Evolutionary conservation across 2,797 vertebrate genomes (phyloP).

Genomic region (Pogonophryne albipinna): DNA sequence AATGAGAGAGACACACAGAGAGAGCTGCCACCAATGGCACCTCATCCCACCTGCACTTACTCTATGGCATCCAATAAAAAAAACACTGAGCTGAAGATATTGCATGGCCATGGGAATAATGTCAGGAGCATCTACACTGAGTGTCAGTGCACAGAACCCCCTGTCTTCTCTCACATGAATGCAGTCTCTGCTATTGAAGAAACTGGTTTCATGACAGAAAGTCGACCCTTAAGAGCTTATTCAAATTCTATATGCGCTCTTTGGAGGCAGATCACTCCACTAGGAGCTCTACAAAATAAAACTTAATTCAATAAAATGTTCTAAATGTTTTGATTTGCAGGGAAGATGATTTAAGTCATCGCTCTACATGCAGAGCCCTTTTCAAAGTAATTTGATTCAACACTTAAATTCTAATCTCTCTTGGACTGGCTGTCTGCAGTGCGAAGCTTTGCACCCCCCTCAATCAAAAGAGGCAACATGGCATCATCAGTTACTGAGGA

Average conservation of each 20-base stretch:
- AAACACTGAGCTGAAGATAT: conserved; percentile 45
- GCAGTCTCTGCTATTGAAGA: conserved; percentile 16
- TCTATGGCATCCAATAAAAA: conserved; percentile 52
- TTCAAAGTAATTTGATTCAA: conserved; percentile 6
- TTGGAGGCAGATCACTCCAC: background rate
- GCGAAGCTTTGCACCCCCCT: conserved; percentile 20
- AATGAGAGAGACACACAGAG: conserved; percentile 29
- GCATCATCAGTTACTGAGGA: conserved; percentile 43
- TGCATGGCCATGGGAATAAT: conserved; percentile 51
- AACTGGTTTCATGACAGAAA: conserved; percentile 24
- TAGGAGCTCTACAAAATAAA: conserved; percentile 3
- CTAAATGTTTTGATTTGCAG: conserved; percentile 14
- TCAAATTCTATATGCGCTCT: conserved; percentile 2
- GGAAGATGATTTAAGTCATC: conserved; percentile 1
- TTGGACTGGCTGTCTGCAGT: conserved; percentile 1
- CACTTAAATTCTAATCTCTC: conserved; percentile 25
- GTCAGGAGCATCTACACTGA: conserved; percentile 48
- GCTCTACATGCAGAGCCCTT: background rate
- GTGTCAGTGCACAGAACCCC: conserved; percentile 4
- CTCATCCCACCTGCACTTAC: conserved; percentile 53
- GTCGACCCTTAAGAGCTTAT: background rate
- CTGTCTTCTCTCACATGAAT: conserved; percentile 28
- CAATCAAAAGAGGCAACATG: conserved; percentile 63
- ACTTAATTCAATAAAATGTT: conserved; percentile 4
- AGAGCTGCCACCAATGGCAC: conserved; percentile 21